These are phyloP conservation scores for Schizopygopsis malacanthus DNA, from an alignment of 2,797 vertebrate genomes.

Conservation along the genomic window DNA sequence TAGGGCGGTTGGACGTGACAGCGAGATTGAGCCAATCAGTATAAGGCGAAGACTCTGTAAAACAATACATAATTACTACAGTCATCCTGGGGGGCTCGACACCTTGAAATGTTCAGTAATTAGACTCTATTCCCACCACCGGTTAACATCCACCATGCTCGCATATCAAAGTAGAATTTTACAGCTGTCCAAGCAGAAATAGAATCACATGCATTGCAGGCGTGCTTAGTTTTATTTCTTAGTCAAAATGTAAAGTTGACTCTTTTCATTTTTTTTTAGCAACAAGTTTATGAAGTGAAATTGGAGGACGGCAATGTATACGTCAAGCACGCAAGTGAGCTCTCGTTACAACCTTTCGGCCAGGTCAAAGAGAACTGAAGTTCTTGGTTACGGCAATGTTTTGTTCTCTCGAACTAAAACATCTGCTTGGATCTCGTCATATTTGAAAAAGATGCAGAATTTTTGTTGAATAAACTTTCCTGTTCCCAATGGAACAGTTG, in stretches of 20 bases:
- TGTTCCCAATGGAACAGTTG: not conserved
- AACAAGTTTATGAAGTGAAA: constrained; percentile 80
- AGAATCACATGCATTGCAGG: not conserved
- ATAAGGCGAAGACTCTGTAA: not conserved
- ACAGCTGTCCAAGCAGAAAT: constrained; percentile 31
- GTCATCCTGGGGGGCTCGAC: constrained; percentile 9
- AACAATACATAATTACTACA: constrained; percentile 27
- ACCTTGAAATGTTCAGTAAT: constrained; percentile 28
- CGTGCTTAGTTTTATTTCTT: constrained; percentile 24
- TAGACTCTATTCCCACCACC: not conserved
- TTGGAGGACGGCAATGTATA: constrained; percentile 74
- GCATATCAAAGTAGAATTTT: constrained; percentile 23
- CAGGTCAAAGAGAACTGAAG: constrained; percentile 64
- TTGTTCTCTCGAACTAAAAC: constrained; percentile 1
- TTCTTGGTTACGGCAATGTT: not conserved
- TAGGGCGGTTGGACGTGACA: constrained; percentile 3
- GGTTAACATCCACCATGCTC: constrained; percentile 12
- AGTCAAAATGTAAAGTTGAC: constrained; percentile 12
- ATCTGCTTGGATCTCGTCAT: not conserved
- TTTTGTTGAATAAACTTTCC: not conserved
- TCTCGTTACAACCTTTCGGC: constrained; percentile 73
- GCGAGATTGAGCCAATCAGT: constrained; percentile 18
- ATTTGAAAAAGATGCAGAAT: not conserved
- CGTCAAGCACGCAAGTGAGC: constrained; percentile 71
- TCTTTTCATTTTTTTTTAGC: constrained; percentile 64